Base-by-base conservation (phyloP, 2,888 invertebrate genomes). In the Phanerotoma sp. region DNA sequence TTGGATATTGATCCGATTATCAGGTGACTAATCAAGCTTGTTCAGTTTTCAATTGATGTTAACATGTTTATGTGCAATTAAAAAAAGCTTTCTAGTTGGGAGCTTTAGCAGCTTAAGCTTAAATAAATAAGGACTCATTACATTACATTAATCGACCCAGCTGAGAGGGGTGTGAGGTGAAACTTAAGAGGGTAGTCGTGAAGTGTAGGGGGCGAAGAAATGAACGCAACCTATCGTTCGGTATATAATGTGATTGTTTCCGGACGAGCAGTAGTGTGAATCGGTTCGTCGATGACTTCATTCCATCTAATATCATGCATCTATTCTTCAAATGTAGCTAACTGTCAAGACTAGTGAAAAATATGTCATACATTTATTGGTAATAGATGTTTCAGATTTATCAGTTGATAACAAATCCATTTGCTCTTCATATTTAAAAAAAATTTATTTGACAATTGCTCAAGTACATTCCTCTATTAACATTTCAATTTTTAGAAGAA, bases 181-280 rank as follows among this genome's bases (percentile, higher is more conserved):
- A 30, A 32, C 25, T 28, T 32, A 55, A n/a, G 38, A 47, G 40
- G 44, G 33, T 46, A 25, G 40, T 41, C 42, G 52, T 60, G 55
- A 51, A 45, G 50, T 41, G 22, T 7, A 46, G 56, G 49, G 46
- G 51, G 46, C 22, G 49, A 37, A 47, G 46, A 55, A 51, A 55
- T 49, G 30, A 55, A 52, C 45, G 42, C 49, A 57, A 41, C 49
- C 56, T 47, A 67, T 67, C 64, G 68, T 66, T 63, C 65, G 56
- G 65, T 63, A 63, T 66, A 60, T 77, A 77, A 77, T 77, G 75
- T 76, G 74, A 77, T 77, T 77, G 75, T 76, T 76, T 77, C 75
- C 77, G 62, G 71, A 62, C 68, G 69, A 71, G 63, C 67, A 70
- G 60, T 58, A 64, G 58, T 58, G 60, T 62, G 62, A 67, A 68